Evolutionary conservation across 2,888 invertebrate species (phyloP).

Genomic region (Netelia inedita): DNA sequence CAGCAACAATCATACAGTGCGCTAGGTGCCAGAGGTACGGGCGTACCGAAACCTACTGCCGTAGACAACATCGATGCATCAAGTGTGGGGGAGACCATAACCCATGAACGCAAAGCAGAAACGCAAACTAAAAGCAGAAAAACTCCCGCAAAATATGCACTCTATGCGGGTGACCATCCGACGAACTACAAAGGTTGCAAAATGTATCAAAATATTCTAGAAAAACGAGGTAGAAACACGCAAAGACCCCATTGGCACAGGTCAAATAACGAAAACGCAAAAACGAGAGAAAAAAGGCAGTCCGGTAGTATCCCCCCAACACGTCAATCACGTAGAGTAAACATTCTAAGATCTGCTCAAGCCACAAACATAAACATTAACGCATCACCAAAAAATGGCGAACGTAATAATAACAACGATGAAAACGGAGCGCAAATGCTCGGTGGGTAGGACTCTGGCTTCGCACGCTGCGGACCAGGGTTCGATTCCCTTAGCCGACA

Average conservation of each 20-base stretch:
- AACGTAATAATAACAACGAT: conserved; percentile 10
- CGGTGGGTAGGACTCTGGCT: no score
- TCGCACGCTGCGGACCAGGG: no score
- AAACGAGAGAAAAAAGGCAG: background rate
- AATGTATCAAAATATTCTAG: conserved; percentile 30
- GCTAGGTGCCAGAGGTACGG: conserved; percentile 35
- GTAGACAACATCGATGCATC: background rate
- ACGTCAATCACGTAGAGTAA: background rate
- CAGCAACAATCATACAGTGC: conserved; percentile 59
- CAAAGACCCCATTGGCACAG: conserved; percentile 26
- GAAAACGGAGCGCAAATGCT: no score
- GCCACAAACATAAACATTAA: conserved; percentile 32
- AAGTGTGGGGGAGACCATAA: conserved; percentile 62
- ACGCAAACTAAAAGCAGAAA: conserved; percentile 11
- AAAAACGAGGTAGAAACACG: conserved; percentile 21
- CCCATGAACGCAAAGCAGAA: conserved; percentile 32
- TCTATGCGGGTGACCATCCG: conserved; percentile 15
- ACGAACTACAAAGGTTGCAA: conserved; percentile 27
- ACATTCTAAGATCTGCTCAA: conserved; percentile 29
- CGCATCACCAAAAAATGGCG: conserved; percentile 15
- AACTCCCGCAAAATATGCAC: conserved; percentile 26
- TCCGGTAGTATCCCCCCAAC: conserved; percentile 7
- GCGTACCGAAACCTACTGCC: background rate
- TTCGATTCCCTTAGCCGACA: no score
- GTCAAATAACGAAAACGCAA: conserved; percentile 7